Conservation (phyloP, 2,113 vertebrate species). For the Barbus barbus region DNA sequence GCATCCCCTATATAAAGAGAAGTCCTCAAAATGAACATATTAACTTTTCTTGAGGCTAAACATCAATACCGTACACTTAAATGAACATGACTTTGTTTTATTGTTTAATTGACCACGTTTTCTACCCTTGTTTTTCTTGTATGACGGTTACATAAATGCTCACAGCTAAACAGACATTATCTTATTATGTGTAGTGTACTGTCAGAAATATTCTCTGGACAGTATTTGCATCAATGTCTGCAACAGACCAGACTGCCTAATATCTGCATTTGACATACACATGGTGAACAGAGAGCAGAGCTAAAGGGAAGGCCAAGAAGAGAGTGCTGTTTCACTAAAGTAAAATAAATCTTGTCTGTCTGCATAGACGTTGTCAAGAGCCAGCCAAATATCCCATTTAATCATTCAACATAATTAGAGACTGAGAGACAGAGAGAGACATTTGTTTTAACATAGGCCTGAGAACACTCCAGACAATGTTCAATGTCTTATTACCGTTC, state of each 20-base stretch:
- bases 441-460: background rate
- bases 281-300: constrained; percentile 33
- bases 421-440: background rate
- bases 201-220: background rate
- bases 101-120: background rate
- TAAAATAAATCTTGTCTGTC: constrained; percentile 21
- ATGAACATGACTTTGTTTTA: background rate
- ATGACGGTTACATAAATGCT: background rate
- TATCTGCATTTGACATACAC: no score
- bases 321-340: background rate
- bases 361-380: constrained; percentile 5
- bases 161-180: background rate
- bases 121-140: background rate
- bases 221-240: background rate
- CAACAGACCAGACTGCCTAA: background rate
- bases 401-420: constrained; percentile 23
- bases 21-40: background rate
- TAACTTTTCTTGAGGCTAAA: background rate
- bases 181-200: background rate
- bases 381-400: constrained; percentile 23
- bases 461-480: background rate
- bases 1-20: background rate
- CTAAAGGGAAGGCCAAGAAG: background rate
- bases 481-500: background rate
- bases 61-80: background rate